Percentiles rank a stretch among this genome's conserved stretches.
phyloP scores from a whole-genome alignment of 2,888 invertebrate species.

The Stenichneumon culpator region DNA sequence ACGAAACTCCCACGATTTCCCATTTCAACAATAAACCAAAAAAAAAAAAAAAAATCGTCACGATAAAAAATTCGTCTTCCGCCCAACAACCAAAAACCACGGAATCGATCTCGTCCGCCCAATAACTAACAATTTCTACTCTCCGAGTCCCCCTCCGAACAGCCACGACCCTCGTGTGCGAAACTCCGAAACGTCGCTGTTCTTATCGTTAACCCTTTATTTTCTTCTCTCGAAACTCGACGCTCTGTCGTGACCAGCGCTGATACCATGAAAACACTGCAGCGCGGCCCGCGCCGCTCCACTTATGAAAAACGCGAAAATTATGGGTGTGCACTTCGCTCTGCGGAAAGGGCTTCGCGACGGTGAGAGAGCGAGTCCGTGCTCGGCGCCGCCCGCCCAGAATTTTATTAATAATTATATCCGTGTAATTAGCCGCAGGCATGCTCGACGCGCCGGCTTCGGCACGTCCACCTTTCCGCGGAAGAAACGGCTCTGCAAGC shows the following conservation, averaged over 20 bases:
- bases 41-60: background rate
- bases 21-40: too few species aligned
- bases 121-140: constrained; percentile 13
- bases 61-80: background rate
- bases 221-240: constrained; percentile 45
- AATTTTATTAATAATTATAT: constrained; percentile 74
- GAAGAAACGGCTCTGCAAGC: constrained; percentile 17
- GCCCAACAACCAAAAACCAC: background rate
- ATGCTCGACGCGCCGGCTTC: constrained; percentile 66
- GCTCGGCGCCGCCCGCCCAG: constrained; percentile 45
- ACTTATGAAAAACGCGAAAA: constrained; percentile 68
- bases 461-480: constrained; percentile 48
- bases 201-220: constrained; percentile 63
- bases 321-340: constrained; percentile 49
- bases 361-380: constrained; percentile 22
- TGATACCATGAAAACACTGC: constrained; percentile 37
- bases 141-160: constrained; percentile 24
- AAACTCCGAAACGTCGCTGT: constrained; percentile 52
- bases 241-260: constrained; percentile 65
- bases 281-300: constrained; percentile 32
- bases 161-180: constrained; percentile 46
- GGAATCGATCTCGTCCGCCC: background rate
- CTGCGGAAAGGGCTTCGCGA: constrained; percentile 10
- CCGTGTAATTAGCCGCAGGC: constrained; percentile 72
- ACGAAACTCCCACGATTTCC: too few species aligned